A percentile compares a stretch with the other conserved stretches of the same genome.
These are phyloP conservation scores for Incurvaria masculella DNA, from an alignment of 2,888 invertebrate genomes.

Conservation along the genomic window DNA sequence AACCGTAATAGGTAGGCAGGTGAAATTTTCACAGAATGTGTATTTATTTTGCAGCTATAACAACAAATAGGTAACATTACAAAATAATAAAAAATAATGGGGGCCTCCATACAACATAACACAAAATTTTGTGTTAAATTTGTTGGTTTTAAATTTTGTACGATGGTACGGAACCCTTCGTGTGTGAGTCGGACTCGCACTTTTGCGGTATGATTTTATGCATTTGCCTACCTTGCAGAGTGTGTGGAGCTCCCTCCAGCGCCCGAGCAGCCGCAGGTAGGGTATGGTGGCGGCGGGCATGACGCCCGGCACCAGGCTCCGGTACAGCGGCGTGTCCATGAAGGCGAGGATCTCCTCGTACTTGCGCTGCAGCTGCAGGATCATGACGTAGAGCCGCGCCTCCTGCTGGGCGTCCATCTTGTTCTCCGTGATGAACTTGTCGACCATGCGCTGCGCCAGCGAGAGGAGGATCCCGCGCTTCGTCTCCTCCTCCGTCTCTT, in stretches of 20 bases:
- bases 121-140: too few species aligned
- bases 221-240: too few species aligned
- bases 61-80: too few species aligned
- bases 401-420: slow-evolving; percentile 94
- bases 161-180: too few species aligned
- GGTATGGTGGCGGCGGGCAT: slow-evolving; percentile 69
- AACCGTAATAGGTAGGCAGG: too few species aligned
- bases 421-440: slow-evolving; percentile 81
- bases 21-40: too few species aligned
- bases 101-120: too few species aligned
- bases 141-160: too few species aligned
- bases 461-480: slow-evolving; percentile 72
- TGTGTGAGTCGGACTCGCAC: too few species aligned
- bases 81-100: too few species aligned
- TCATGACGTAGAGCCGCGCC: slow-evolving; percentile 85
- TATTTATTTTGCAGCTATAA: too few species aligned
- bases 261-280: slow-evolving; percentile 67
- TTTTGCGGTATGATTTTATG: too few species aligned
- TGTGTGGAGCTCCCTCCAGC: slow-evolving; percentile 72
- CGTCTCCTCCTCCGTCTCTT: slow-evolving; percentile 44
- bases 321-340: slow-evolving; percentile 73
- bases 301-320: slow-evolving; percentile 64
- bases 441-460: slow-evolving; percentile 91
- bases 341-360: slow-evolving; percentile 77
- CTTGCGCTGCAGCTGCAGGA: slow-evolving; percentile 72